A percentile compares a stretch with the other conserved stretches of the same genome.
phyloP scores from a whole-genome alignment of 2,113 vertebrate genomes.

The Phylloscopus trochiloides region DNA sequence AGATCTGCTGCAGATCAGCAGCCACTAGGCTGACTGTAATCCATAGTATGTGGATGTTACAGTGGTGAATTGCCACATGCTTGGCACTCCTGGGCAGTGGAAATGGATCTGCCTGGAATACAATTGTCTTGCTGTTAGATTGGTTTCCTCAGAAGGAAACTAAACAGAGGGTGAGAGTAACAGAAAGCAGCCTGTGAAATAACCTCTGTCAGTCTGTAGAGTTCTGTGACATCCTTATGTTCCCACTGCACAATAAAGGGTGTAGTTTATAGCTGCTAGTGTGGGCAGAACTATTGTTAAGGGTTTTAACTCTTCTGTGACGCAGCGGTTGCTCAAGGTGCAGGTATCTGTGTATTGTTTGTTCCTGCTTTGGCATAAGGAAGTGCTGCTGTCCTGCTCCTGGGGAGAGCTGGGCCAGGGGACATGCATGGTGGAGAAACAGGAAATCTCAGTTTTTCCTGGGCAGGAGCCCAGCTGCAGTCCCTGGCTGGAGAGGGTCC shows the following conservation, averaged over 20 bases:
- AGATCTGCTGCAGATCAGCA: neutral
- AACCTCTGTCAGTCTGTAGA: neutral
- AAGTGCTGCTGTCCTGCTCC: neutral
- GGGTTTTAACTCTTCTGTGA: neutral
- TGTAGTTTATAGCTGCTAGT: neutral
- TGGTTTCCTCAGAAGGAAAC: neutral
- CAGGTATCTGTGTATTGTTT: neutral
- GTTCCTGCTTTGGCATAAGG: neutral
- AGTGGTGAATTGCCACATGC: neutral
- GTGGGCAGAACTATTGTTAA: neutral
- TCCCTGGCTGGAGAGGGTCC: neutral
- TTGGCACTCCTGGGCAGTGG: neutral
- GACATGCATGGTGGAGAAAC: accelerated
- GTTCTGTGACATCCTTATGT: neutral
- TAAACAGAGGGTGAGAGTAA: neutral
- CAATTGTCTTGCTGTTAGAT: neutral
- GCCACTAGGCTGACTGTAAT: neutral
- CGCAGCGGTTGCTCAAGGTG: neutral
- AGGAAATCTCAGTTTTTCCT: neutral
- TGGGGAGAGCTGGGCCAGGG: neutral
- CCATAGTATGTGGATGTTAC: neutral
- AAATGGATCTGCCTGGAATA: neutral
- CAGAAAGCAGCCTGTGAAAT: neutral
- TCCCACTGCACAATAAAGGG: neutral
- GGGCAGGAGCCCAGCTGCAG: neutral